Percentiles rank a stretch among this genome's conserved stretches.
Conservation (phyloP, 2,797 vertebrate genomes). For the Scarus forsteni region DNA sequence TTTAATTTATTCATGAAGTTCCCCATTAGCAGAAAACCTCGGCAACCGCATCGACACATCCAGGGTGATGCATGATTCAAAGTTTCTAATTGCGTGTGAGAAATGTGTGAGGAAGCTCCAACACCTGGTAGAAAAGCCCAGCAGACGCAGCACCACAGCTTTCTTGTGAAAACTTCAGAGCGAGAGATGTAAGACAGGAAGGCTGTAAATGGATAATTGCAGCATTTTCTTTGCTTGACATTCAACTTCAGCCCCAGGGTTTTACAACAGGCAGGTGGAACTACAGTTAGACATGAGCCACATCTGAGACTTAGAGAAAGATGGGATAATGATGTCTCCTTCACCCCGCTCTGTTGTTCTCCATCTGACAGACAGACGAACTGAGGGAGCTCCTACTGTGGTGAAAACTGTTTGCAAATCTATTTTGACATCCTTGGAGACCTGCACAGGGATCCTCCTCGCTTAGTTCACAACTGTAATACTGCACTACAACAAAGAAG, state of each 20-base stretch:
- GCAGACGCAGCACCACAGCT: slow-evolving; percentile 13
- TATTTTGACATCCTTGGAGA: slow-evolving; percentile 51
- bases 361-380: slow-evolving; percentile 53
- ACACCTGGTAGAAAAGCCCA: slow-evolving; percentile 11
- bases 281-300: slow-evolving; percentile 26
- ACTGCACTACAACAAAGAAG: slow-evolving; percentile 7
- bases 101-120: slow-evolving; percentile 2
- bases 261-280: slow-evolving; percentile 53
- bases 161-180: slow-evolving; percentile 44
- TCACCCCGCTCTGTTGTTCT: slow-evolving; percentile 26
- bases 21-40: slow-evolving; percentile 28
- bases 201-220: slow-evolving; percentile 60
- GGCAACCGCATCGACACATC: background rate
- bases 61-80: slow-evolving; percentile 28
- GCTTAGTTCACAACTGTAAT: slow-evolving; percentile 50
- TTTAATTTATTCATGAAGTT: slow-evolving; percentile 43
- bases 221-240: slow-evolving; percentile 61
- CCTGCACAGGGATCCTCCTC: slow-evolving; percentile 34
- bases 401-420: slow-evolving; percentile 60
- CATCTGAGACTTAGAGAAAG: slow-evolving; percentile 35
- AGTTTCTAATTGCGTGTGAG: slow-evolving; percentile 13
- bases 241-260: slow-evolving; percentile 55
- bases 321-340: slow-evolving; percentile 49
- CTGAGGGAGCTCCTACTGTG: slow-evolving; percentile 54
- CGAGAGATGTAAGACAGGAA: slow-evolving; percentile 44